phyloP scores from a whole-genome alignment of 2,888 invertebrate genomes.

The Globia sparganii region DNA sequence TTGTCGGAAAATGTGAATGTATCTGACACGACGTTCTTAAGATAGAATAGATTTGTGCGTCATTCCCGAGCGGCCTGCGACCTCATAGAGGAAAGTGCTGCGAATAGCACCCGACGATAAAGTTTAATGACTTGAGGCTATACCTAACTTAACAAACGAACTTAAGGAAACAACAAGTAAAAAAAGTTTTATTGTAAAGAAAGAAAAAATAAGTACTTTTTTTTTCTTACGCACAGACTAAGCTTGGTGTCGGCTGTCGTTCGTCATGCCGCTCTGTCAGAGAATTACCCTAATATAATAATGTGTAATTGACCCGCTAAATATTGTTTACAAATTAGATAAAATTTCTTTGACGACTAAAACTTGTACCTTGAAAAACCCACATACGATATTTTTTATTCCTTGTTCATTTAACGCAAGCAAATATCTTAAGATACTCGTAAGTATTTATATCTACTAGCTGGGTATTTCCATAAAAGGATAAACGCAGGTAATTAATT shows the following conservation, averaged over 20 bases:
- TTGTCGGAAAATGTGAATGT: constrained; percentile 42
- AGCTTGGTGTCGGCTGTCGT: neutral
- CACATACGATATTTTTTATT: neutral
- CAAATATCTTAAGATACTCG: neutral
- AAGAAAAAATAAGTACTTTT: too few relatives aligned
- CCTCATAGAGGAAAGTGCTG: constrained; percentile 30
- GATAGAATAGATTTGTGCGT: constrained; percentile 28
- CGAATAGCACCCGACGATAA: constrained; percentile 3
- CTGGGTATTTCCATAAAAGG: neutral
- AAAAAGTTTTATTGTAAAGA: neutral
- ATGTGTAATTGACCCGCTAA: too few relatives aligned
- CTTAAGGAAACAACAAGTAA: neutral
- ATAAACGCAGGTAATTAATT: neutral
- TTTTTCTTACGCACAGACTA: too few relatives aligned
- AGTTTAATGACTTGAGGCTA: neutral
- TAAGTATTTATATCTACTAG: neutral
- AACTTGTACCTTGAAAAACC: neutral
- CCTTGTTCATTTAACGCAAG: neutral
- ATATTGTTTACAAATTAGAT: too few relatives aligned
- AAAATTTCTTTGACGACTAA: too few relatives aligned
- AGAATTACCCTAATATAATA: neutral
- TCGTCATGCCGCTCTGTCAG: neutral
- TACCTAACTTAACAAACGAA: neutral
- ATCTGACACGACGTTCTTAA: constrained; percentile 26
- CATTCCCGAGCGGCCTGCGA: constrained; percentile 12